Evolutionary conservation across 2,888 invertebrate species (phyloP).

Genomic region (Carterocephalus palaemon): DNA sequence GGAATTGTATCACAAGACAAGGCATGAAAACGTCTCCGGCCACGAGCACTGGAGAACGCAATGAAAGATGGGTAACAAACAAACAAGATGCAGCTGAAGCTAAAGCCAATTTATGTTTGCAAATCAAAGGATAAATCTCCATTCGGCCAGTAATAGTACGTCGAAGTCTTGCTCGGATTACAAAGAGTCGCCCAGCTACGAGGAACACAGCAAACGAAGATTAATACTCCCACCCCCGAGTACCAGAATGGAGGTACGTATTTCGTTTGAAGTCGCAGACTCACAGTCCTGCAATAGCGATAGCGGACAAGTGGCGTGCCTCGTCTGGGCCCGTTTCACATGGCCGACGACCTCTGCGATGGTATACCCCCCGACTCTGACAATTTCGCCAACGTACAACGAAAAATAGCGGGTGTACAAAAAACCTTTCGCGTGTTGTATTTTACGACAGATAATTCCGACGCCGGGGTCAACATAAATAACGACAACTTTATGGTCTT

Average conservation of each 20-base stretch:
- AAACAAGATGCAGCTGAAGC: background rate
- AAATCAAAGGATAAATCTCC: conserved; percentile 24
- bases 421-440: conserved; percentile 26
- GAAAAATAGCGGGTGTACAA: conserved; percentile 21
- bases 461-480: conserved; percentile 29
- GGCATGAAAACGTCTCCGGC: too few species aligned
- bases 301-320: conserved; percentile 23
- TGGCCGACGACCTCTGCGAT: conserved; percentile 23
- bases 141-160: conserved; percentile 17
- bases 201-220: conserved; percentile 22
- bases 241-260: conserved; percentile 38
- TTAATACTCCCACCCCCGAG: conserved; percentile 14
- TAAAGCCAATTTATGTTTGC: conserved; percentile 8
- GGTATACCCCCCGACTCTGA: conserved; percentile 15
- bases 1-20: too few species aligned
- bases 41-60: too few species aligned
- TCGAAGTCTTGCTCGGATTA: conserved; percentile 16
- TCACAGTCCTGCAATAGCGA: conserved; percentile 27
- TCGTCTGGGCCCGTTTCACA: conserved; percentile 12
- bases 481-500: conserved; percentile 27
- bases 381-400: conserved; percentile 18
- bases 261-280: conserved; percentile 35
- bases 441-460: conserved; percentile 29
- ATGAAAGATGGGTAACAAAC: too few species aligned
- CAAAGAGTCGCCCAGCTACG: conserved; percentile 15